Evolutionary conservation across 1,140 invertebrate genomes (phyloP).

Genomic region (Pseudobourletiella spinata): DNA sequence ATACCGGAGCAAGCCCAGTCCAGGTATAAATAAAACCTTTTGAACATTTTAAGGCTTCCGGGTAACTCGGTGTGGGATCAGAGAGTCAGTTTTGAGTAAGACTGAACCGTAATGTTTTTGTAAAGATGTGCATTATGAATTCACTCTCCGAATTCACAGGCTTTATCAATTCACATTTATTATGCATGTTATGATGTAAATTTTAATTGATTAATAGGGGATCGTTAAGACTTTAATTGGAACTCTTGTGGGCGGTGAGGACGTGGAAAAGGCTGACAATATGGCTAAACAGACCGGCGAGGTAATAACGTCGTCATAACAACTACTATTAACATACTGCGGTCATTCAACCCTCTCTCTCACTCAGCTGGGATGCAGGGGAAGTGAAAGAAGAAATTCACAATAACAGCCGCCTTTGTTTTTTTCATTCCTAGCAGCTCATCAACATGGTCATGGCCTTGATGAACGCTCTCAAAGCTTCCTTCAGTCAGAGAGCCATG

Average conservation of each 20-base stretch:
- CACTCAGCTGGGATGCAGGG: too few species aligned
- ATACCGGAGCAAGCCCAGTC: slow-evolving; percentile 65
- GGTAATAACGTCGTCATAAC: too few species aligned
- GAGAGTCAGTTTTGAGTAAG: too few species aligned
- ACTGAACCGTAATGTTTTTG: too few species aligned
- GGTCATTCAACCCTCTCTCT: background rate
- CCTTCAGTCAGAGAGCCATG: slow-evolving; percentile 77
- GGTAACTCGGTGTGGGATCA: too few species aligned
- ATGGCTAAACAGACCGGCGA: slow-evolving; percentile 88
- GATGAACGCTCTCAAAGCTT: slow-evolving; percentile 78
- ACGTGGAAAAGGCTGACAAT: slow-evolving; percentile 75
- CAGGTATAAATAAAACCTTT: slow-evolving; percentile 57
- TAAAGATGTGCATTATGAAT: too few species aligned
- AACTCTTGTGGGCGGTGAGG: slow-evolving; percentile 74
- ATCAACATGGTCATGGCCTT: slow-evolving; percentile 83
- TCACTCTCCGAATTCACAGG: too few species aligned
- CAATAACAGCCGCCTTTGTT: too few species aligned
- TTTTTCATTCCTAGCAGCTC: slow-evolving; percentile 61
- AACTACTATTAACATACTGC: background rate
- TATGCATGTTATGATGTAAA: too few species aligned
- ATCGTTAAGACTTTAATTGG: slow-evolving; percentile 80
- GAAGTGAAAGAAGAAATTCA: too few species aligned
- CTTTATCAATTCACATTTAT: too few species aligned
- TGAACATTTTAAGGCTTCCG: background rate
- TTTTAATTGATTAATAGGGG: too few species aligned